These are phyloP conservation scores for Steinernema hermaphroditum DNA, from an alignment of 2,888 invertebrate species.

Conservation along the genomic window DNA sequence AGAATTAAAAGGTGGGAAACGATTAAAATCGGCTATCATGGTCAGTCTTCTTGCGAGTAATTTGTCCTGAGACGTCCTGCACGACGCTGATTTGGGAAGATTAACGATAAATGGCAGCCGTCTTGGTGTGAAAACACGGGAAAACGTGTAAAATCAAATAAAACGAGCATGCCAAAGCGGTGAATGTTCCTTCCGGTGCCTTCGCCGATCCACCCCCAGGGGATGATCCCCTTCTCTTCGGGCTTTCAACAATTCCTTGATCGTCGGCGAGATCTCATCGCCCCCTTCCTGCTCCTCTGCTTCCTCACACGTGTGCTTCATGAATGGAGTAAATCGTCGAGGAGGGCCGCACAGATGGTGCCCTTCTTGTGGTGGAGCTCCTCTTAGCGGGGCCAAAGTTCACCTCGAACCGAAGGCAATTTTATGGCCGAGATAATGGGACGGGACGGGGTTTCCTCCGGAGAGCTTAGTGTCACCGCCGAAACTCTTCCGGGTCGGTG, in stretches of 20 bases:
- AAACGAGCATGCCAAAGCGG: conserved; percentile 14
- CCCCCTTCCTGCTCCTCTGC: background rate
- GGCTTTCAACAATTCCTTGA: background rate
- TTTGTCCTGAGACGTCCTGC: no score
- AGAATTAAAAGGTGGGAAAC: no score
- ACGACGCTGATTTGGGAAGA: no score
- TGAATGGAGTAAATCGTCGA: no score
- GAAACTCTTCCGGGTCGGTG: no score
- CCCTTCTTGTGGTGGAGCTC: background rate
- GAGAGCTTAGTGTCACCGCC: no score
- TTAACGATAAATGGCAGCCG: no score
- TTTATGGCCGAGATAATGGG: background rate
- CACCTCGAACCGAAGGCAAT: background rate
- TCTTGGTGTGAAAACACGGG: no score
- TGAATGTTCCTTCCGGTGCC: background rate
- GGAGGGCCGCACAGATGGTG: background rate
- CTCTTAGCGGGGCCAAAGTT: background rate
- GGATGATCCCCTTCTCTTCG: no score
- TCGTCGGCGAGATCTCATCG: background rate
- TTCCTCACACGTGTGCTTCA: background rate
- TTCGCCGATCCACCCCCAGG: conserved; percentile 2
- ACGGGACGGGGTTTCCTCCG: background rate
- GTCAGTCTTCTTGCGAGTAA: no score
- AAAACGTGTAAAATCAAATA: no score
- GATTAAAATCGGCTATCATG: no score